phyloP scores from a whole-genome alignment of 2,113 vertebrate species.

The Irena cyanogastra region DNA sequence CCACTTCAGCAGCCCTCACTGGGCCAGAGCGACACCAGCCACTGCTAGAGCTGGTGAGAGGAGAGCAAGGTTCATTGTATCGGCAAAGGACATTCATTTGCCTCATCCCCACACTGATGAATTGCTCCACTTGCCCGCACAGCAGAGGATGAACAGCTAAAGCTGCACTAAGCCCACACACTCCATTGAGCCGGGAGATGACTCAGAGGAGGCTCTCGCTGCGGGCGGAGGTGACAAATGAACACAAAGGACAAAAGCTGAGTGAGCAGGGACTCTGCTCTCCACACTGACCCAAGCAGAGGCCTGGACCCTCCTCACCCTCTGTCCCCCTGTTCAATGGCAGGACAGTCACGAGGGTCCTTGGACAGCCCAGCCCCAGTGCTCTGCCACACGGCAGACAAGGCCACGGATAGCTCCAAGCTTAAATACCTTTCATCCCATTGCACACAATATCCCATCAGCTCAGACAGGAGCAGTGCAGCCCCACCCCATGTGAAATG shows the following conservation, averaged over 20 bases:
- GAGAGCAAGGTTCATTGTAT: neutral
- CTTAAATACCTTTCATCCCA: neutral
- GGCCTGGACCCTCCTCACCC: neutral
- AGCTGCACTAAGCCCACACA: conserved; percentile 37
- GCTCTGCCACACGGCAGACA: fast-evolving
- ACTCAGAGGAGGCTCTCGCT: neutral
- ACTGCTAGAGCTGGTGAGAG: neutral
- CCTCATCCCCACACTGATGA: neutral
- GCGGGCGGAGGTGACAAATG: neutral
- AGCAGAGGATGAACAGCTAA: conserved; percentile 25
- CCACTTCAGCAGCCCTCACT: neutral
- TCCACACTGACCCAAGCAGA: neutral
- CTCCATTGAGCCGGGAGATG: neutral
- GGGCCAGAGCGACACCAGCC: neutral
- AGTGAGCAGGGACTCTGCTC: neutral
- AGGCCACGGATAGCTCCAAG: neutral
- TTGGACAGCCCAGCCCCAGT: fast-evolving
- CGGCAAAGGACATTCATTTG: neutral
- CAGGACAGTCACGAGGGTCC: neutral
- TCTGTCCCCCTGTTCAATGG: fast-evolving
- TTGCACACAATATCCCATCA: no score
- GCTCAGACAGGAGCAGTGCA: neutral
- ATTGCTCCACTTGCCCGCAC: neutral
- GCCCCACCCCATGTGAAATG: fast-evolving
- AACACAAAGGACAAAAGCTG: neutral